phyloP scores from a whole-genome alignment of 2,797 vertebrate species.

The Acanthiza pusilla region DNA sequence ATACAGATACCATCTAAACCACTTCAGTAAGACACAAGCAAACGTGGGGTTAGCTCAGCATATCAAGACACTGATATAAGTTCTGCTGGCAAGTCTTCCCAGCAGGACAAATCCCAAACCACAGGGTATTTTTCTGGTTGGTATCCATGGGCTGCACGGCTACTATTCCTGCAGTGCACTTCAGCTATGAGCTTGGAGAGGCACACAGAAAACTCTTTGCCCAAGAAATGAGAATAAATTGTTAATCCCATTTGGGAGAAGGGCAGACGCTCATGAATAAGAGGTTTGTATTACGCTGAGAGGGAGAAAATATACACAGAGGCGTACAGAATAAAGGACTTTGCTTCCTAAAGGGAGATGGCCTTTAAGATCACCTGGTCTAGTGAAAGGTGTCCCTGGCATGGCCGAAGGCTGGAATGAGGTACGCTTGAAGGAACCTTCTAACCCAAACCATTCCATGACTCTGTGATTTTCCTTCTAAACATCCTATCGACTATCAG shows the following conservation, averaged over 20 bases:
- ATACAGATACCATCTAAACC: neutral
- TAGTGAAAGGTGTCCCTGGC: neutral
- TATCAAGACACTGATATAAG: neutral
- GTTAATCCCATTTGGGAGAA: neutral
- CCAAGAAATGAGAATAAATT: neutral
- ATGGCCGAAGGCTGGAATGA: neutral
- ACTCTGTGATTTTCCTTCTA: neutral
- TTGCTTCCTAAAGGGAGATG: neutral
- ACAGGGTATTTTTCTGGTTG: neutral
- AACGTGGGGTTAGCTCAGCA: neutral
- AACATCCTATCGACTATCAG: neutral
- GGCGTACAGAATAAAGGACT: neutral
- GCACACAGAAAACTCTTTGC: neutral
- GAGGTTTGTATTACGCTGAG: neutral
- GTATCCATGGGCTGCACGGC: neutral
- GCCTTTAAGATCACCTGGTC: neutral
- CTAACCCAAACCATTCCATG: neutral
- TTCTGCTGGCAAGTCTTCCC: neutral
- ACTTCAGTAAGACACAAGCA: neutral
- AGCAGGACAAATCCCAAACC: neutral
- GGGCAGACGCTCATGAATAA: neutral
- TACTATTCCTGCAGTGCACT: neutral
- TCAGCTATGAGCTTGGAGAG: neutral
- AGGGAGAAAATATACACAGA: neutral
- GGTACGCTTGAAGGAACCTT: neutral